These are phyloP conservation scores for Pinctada fucata DNA, from an alignment of 2,888 invertebrate species.

Conservation along the genomic window DNA sequence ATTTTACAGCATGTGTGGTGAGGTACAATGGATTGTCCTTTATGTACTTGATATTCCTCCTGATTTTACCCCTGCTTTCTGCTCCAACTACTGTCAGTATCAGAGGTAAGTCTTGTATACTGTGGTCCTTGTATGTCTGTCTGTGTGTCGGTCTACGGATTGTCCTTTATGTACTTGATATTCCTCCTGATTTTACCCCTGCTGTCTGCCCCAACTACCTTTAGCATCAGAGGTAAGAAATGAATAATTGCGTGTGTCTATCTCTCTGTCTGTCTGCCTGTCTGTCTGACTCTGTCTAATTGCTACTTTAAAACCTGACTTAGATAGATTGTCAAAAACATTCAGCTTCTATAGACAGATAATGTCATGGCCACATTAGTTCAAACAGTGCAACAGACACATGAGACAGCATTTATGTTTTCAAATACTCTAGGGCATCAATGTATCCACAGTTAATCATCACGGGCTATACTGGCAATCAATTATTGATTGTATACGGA, in stretches of 20 bases:
- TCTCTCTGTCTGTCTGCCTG: no score
- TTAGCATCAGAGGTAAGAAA: constrained; percentile 63
- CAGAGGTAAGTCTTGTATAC: constrained; percentile 54
- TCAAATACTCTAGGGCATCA: no score
- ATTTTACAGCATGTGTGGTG: constrained; percentile 63
- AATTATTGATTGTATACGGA: no score
- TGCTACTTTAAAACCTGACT: no score
- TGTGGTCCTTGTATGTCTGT: not conserved
- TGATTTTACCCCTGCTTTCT: constrained; percentile 61
- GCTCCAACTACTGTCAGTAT: constrained; percentile 58
- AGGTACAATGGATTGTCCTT: constrained; percentile 70
- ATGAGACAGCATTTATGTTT: no score
- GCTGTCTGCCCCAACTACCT: constrained; percentile 55
- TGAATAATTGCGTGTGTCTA: not conserved
- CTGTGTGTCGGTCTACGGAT: no score
- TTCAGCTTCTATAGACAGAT: not conserved
- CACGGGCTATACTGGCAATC: no score
- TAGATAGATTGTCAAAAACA: no score
- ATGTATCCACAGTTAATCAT: no score
- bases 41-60: constrained; percentile 64
- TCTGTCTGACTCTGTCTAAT: no score
- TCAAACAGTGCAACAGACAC: no score
- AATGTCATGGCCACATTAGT: no score
- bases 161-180: constrained; percentile 65
- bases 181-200: constrained; percentile 66